These are phyloP conservation scores for Sus scrofa DNA, from an alignment of 2,113 vertebrate species.

Conservation along the genomic window T2T-Sscrofa CM000816.6:66250001-66250500, in stretches of 20 bases:
- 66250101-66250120: neutral
- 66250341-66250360: neutral
- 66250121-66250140: neutral
- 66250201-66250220: too few species aligned
- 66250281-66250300: too few species aligned
- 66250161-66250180: neutral
- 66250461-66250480: neutral
- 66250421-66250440: neutral
- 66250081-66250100: neutral
- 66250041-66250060: neutral
- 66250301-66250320: too few species aligned
- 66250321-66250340: too few species aligned
- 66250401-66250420: neutral
- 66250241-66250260: too few species aligned
- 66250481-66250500: neutral
- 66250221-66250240: too few species aligned
- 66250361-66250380: neutral
- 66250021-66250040: neutral
- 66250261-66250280: too few species aligned
- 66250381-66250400: neutral
- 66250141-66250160: neutral
- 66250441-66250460: neutral
- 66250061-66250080: slow-evolving; percentile 32
- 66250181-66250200: neutral
- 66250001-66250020: slow-evolving; percentile 28